A percentile compares a stretch with the other conserved stretches of the same genome.
phyloP scores from a whole-genome alignment of 92 coral and sea anemone genomes.

The Epizoanthus ramosus region DNA sequence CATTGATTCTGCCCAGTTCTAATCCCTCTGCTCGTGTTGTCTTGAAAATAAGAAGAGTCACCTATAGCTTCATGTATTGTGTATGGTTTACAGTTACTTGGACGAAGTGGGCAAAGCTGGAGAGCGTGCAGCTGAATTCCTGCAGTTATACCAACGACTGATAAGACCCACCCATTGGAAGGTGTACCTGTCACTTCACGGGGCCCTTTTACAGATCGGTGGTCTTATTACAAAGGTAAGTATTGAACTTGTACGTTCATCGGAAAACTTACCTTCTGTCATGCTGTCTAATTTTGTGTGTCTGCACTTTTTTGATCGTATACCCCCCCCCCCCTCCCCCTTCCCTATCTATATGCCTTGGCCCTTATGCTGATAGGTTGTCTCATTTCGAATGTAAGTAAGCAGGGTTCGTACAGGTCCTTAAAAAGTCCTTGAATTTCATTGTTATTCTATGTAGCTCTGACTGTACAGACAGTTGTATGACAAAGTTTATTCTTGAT shows the following conservation, averaged over 20 bases:
- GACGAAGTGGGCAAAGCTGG: slow-evolving; percentile 93
- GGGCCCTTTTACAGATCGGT: slow-evolving; percentile 88
- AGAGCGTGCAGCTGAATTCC: slow-evolving; percentile 93
- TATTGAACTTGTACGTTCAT: background rate
- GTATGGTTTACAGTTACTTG: slow-evolving; percentile 64
- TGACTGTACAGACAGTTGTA: no score
- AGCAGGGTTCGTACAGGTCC: no score
- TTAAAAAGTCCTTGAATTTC: no score
- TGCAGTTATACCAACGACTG: slow-evolving; percentile 90
- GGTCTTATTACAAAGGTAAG: slow-evolving; percentile 86
- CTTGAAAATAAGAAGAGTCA: background rate
- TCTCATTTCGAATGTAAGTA: no score
- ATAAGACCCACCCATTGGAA: slow-evolving; percentile 90
- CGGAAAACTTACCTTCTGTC: no score
- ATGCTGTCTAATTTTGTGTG: no score
- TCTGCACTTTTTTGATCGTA: no score
- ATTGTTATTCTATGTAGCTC: no score
- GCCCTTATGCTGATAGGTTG: no score
- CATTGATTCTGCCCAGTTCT: background rate
- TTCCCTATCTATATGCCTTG: no score
- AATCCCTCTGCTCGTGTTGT: background rate
- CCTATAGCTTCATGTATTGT: background rate
- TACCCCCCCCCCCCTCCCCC: no score
- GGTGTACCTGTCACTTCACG: slow-evolving; percentile 81
- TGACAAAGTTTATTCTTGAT: no score